Base-by-base conservation (phyloP, 2,888 invertebrate species). In the Mellilla xanthometata region DNA sequence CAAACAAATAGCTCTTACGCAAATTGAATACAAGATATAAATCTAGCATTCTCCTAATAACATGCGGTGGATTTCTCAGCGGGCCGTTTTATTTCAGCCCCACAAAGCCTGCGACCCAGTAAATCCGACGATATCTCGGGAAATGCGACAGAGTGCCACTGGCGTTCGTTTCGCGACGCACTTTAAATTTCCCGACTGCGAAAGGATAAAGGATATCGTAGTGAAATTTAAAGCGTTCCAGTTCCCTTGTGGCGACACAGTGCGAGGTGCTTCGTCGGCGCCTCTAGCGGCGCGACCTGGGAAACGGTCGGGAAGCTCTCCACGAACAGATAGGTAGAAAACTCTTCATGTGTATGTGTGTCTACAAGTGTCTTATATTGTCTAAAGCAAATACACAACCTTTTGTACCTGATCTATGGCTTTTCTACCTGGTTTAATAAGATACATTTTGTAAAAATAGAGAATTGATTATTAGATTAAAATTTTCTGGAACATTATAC, bases 1-100 rank as follows among this genome's bases (percentile, higher is more conserved):
- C 68, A 75, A 76, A 76, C 74, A 77, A 76, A 80, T 79, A 76
- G 77, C 83, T 81, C 74, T 82, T 73, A 80, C 78, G 71, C 78
- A 85, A 85, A 85, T 85, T 84, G 85, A 86, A 86, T 82, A 83
- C 81, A 82, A 72, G 79, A 80, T 81, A 85, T 86, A 86, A 84
- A 84, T 83, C 82, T 81, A 76, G 73, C 72, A 67, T 75, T 76
- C 76, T 73, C 75, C 78, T 84, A 83, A 83, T 78, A 81, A 81
- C 76, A 77, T 77, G 78, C 81, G 76, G 81, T 74, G 76, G 81
- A 82, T 84, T 84, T 82, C 84, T 84, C 83, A 55, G 76, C 76
- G 84, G 84, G 81, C 81, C 84, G 77, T 83, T 83, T 84, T 83
- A 83, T 84, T 84, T 78, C 72, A 70, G 75, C 67, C 66, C 66